phyloP scores from a whole-genome alignment of 2,113 vertebrate genomes.

The Anguilla rostrata region DNA sequence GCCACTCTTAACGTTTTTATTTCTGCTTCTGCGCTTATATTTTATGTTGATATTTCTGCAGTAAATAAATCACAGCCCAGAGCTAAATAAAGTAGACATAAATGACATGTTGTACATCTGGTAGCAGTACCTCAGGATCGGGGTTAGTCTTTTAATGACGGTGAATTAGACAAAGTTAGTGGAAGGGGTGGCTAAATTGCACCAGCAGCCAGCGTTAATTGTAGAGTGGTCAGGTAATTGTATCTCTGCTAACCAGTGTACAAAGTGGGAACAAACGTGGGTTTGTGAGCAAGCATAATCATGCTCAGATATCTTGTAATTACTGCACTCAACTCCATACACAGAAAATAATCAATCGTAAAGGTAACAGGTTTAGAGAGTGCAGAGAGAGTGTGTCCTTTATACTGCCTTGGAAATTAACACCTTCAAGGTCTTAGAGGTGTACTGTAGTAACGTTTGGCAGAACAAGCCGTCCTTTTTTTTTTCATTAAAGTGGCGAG shows the following conservation, averaged over 20 bases:
- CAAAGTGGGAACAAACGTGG: conserved; percentile 32
- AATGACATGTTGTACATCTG: conserved; percentile 9
- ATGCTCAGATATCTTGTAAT: conserved; percentile 4
- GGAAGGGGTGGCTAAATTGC: conserved; percentile 55
- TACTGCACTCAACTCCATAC: not conserved
- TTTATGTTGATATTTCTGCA: conserved; percentile 43
- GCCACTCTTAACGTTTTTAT: conserved; percentile 37
- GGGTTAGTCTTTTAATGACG: conserved; percentile 41
- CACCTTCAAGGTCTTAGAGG: not conserved
- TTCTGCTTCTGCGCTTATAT: conserved; percentile 45
- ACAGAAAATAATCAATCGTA: conserved; percentile 17
- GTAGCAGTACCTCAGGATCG: conserved; percentile 34
- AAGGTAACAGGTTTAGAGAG: conserved; percentile 8
- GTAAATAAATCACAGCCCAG: conserved; percentile 38
- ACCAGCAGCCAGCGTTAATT: conserved; percentile 55
- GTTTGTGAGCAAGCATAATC: conserved; percentile 19
- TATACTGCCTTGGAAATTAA: not conserved
- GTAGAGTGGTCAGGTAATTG: conserved; percentile 52
- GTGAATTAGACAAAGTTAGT: conserved; percentile 62
- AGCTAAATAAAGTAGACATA: conserved; percentile 7
- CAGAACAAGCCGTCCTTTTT: not conserved
- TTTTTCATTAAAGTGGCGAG: not conserved
- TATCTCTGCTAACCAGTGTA: conserved; percentile 46
- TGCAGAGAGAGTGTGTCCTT: not conserved
- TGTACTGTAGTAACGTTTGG: not conserved